A percentile compares a stretch with the other conserved stretches of the same genome.
Conservation (phyloP, 2,113 vertebrate genomes). For the Sardina pilchardus region DNA sequence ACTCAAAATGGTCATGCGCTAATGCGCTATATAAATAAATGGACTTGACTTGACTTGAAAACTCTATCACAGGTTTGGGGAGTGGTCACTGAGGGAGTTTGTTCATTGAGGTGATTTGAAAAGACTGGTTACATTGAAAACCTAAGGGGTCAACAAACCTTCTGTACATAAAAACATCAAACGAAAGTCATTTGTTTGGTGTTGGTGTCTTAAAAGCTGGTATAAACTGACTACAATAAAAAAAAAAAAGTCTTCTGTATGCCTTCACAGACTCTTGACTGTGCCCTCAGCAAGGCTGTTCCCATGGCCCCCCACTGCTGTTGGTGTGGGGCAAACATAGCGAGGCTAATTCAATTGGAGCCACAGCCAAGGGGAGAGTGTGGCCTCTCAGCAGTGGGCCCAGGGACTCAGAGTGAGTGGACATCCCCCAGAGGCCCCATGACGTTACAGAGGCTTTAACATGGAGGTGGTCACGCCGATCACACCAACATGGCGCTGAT, state of each 20-base stretch:
- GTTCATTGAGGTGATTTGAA: too few species aligned
- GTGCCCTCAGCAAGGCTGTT: background rate
- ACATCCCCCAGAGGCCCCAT: background rate
- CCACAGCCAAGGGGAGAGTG: conserved; percentile 49
- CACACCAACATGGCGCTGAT: conserved; percentile 17
- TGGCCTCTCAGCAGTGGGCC: conserved; percentile 45
- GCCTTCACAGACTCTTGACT: background rate
- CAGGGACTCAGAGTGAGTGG: conserved; percentile 41
- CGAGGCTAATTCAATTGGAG: conserved; percentile 60
- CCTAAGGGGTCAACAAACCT: too few species aligned
- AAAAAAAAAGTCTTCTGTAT: background rate
- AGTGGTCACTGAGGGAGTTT: too few species aligned
- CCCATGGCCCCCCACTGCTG: background rate
- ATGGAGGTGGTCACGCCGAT: conserved; percentile 61
- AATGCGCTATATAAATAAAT: too few species aligned
- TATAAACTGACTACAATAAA: background rate
- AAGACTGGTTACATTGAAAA: too few species aligned
- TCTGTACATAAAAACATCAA: too few species aligned
- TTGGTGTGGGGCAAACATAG: background rate
- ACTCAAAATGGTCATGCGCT: too few species aligned
- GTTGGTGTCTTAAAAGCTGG: background rate
- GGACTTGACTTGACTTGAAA: too few species aligned
- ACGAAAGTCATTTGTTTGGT: too few species aligned
- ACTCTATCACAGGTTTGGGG: too few species aligned
- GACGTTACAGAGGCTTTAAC: conserved; percentile 69